Conservation (phyloP, 1,140 invertebrate genomes). For the Drosophila biarmipes region DNA sequence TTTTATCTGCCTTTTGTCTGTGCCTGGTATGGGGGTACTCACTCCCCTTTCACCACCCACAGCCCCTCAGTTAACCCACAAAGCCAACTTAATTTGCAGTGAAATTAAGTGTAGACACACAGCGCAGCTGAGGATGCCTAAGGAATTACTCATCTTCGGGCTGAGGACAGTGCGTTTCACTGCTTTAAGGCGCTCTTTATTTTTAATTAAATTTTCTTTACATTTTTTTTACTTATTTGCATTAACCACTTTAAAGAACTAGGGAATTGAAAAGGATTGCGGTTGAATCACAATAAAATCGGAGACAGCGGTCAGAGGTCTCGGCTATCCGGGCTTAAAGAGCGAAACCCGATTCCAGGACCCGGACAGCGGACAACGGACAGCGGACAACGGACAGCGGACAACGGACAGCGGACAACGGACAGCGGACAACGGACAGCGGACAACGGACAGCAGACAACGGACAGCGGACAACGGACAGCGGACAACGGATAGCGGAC, state of each 20-base stretch:
- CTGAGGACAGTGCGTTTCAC: conserved; percentile 2
- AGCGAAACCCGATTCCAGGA: conserved; percentile 8
- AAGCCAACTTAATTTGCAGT: conserved; percentile 23
- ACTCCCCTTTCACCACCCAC: not conserved
- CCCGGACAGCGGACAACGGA: not conserved
- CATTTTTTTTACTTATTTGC: not conserved
- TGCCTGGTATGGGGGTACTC: not conserved
- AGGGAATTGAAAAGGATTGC: not conserved
- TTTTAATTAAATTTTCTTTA: not conserved
- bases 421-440: not conserved
- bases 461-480: not conserved
- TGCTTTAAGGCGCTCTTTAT: not conserved
- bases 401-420: not conserved
- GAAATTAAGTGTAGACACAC: conserved; percentile 35
- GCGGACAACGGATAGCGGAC: not conserved
- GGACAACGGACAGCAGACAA: not conserved
- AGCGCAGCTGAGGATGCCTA: conserved; percentile 16
- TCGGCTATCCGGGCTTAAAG: conserved; percentile 10
- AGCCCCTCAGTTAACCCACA: conserved; percentile 2
- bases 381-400: not conserved
- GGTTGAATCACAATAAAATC: not conserved
- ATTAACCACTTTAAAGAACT: not conserved
- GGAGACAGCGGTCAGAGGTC: not conserved
- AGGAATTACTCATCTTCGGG: conserved; percentile 12
- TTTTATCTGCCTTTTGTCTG: conserved; percentile 15